Evolutionary conservation across 2,888 invertebrate species (phyloP).

Genomic region (Agrenia bidenticulata): DNA sequence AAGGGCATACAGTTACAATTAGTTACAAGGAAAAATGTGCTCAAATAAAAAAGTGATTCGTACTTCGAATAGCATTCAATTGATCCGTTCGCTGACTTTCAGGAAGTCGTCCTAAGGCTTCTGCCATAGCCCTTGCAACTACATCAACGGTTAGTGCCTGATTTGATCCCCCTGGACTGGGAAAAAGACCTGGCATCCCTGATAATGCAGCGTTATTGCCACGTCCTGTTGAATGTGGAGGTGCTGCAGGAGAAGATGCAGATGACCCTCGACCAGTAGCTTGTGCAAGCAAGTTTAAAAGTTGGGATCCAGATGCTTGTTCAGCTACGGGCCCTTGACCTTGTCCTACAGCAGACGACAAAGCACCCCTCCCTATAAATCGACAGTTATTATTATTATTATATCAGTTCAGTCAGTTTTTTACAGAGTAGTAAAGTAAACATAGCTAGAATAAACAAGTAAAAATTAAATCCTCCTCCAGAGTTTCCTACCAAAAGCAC

Average conservation of each 20-base stretch:
- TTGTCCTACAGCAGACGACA: constrained; percentile 2
- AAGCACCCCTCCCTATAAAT: neutral
- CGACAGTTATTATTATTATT: too few relatives aligned
- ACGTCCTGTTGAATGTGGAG: neutral
- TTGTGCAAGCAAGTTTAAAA: neutral
- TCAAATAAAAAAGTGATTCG: neutral
- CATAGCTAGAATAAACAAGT: too few relatives aligned
- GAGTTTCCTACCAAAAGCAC: constrained; percentile 29
- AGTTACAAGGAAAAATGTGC: neutral
- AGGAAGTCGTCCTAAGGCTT: constrained; percentile 44
- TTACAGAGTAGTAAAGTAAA: neutral
- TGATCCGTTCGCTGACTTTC: constrained; percentile 43
- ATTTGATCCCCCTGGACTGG: constrained; percentile 24
- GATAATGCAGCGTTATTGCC: constrained; percentile 22
- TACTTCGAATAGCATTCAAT: constrained; percentile 41
- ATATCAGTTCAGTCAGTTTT: too few relatives aligned
- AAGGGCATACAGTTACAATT: neutral
- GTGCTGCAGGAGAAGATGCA: constrained; percentile 21
- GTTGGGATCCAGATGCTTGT: neutral
- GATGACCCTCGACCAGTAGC: neutral
- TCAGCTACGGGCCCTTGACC: neutral
- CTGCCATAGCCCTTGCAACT: constrained; percentile 45
- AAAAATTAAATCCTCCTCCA: too few relatives aligned
- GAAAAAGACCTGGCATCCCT: constrained; percentile 2
- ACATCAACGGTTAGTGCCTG: constrained; percentile 35